Evolutionary conservation across 2,888 invertebrate species (phyloP).

Genomic region (Busseola fusca): DNA sequence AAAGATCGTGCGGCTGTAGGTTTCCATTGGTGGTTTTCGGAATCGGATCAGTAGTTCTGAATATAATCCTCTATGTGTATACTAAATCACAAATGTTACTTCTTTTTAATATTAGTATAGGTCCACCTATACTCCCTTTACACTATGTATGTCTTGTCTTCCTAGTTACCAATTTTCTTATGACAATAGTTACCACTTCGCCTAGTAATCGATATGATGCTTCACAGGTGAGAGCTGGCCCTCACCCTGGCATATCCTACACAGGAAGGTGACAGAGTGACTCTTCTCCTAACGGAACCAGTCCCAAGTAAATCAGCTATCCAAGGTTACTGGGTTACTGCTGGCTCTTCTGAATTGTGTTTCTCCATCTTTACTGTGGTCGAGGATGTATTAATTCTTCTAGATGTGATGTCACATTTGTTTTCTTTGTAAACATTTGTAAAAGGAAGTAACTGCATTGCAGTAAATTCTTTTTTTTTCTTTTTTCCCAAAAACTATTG

Average conservation of each 20-base stretch:
- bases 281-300: constrained; percentile 3
- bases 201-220: not conserved
- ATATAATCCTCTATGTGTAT: not conserved
- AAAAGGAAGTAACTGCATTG: not conserved
- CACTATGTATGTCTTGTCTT: too few relatives aligned
- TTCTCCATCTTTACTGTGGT: not conserved
- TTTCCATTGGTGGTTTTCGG: not conserved
- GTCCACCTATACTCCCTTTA: too few relatives aligned
- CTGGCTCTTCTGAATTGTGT: constrained; percentile 14
- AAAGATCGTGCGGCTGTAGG: not conserved
- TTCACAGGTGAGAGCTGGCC: constrained; percentile 47
- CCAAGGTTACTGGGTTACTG: not conserved
- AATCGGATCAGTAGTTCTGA: not conserved
- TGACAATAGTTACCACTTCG: not conserved
- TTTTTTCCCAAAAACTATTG: not conserved
- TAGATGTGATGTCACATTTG: constrained; percentile 7
- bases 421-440: not conserved
- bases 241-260: constrained; percentile 39
- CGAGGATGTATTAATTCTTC: not conserved
- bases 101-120: not conserved
- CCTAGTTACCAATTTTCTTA: not conserved
- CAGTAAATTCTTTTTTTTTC: not conserved
- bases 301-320: constrained; percentile 10
- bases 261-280: constrained; percentile 34
- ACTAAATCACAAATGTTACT: not conserved